Base-by-base conservation (phyloP, 2,797 vertebrate species). In the Lindbergichthys nudifrons region DNA sequence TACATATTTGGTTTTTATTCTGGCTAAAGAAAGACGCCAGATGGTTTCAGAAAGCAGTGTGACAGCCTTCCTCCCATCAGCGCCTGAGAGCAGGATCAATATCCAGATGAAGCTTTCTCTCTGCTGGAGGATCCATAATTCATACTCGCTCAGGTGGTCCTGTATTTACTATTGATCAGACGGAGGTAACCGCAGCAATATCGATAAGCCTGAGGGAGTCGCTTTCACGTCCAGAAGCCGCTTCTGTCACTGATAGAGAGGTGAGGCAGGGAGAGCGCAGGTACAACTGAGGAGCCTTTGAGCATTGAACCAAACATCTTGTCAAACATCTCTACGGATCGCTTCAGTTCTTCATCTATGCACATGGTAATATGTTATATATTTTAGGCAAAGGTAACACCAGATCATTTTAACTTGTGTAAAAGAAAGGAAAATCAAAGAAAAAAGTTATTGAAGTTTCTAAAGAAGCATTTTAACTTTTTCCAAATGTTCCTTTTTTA, bases 161-260 rank as follows among this genome's bases (percentile, higher is more conserved):
- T 86, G 90, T 88, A 86, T 93, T 92, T 91, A 90, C 86, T 76
- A 92, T 92, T 68, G 89, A 92, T 80, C 81, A 51, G 47, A 65
- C 39, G 0, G 63, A 59, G 78, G 83, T 75, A 86, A 87, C 80
- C 89, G 82, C 82, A 74, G 72, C 77, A 63, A 3, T 39, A 85
- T 81, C 47, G 67, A 87, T 73, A 48, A 59, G 79, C 70, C 51
- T 3, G 73, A 79, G 80, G 79, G 77, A 82, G 80, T 41, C 11
- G 18, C 82, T 75, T 77, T 77, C 59, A 73, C 65, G 15, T 78
- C 64, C 41, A 32, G 51, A 75, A 65, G 66, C 79, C 43, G 63
- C 61, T 61, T 18, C 65, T 60, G 71, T 70, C 56, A 57, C 59
- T 19, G 61, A 77, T 56, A 10, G 74, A 81, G 71, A 73, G 7